Evolutionary conservation across 2,797 vertebrate species (phyloP).

Genomic region (Chloroceryle inda): DNA sequence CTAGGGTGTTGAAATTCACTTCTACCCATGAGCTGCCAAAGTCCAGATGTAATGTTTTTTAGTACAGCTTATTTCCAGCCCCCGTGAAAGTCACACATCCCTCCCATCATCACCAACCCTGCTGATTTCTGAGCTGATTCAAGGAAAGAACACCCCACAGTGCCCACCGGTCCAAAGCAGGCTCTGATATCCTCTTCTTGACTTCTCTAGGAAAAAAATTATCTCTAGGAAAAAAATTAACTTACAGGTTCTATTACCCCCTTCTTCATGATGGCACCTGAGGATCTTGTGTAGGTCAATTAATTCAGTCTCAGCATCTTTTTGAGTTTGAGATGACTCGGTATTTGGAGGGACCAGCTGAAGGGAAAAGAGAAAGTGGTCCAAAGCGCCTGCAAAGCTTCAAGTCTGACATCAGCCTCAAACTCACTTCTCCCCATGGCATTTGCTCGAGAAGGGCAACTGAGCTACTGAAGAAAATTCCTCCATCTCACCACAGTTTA

Average conservation of each 20-base stretch:
- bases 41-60: neutral
- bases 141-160: neutral
- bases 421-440: neutral
- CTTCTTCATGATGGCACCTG: neutral
- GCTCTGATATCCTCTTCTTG: neutral
- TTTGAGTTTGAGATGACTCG: neutral
- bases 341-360: rapidly evolving
- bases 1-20: neutral
- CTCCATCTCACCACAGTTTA: neutral
- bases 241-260: neutral
- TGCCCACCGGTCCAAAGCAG: neutral
- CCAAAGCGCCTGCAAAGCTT: neutral
- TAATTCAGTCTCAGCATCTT: neutral
- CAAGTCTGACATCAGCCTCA: rapidly evolving
- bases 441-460: neutral
- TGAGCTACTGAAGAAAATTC: neutral
- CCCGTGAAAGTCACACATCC: neutral
- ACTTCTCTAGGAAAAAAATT: neutral
- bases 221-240: neutral
- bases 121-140: neutral
- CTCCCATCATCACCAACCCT: rapidly evolving
- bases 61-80: neutral
- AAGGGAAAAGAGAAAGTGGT: neutral
- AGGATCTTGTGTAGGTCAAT: neutral
- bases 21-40: neutral